Evolutionary conservation across 64 coral and sea anemone species (phyloP).

Genomic region (Hydrozoanthus tunicans): DNA sequence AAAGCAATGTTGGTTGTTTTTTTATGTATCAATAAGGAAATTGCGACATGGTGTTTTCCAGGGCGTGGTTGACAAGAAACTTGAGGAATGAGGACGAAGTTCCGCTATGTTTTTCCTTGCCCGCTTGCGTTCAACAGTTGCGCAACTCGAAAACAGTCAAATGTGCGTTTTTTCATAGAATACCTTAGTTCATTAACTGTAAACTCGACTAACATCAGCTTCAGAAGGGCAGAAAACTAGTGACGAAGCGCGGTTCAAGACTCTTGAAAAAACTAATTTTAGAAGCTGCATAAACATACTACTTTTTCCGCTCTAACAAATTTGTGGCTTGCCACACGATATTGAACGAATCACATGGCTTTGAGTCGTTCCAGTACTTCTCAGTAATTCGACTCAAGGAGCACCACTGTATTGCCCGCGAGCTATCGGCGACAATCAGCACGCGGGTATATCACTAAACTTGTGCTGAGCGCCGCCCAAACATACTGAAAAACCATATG

Average conservation of each 20-base stretch:
- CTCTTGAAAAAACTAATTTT: neutral
- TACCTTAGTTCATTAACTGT: no score
- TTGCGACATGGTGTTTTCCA: neutral
- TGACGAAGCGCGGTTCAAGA: neutral
- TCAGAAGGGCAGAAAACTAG: neutral
- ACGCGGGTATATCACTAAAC: neutral
- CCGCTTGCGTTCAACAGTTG: neutral
- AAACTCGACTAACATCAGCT: neutral
- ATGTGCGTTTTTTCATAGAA: neutral
- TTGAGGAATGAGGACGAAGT: slow-evolving; percentile 4
- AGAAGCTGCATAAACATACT: neutral
- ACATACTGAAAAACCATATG: neutral
- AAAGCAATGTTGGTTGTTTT: neutral
- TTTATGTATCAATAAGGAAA: neutral
- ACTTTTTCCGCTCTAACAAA: neutral
- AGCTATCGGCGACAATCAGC: neutral
- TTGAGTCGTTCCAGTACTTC: neutral
- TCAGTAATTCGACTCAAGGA: neutral
- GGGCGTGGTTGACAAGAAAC: neutral
- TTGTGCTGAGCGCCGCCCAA: neutral
- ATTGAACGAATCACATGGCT: neutral
- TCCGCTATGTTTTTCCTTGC: neutral
- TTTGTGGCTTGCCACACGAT: neutral
- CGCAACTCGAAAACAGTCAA: neutral
- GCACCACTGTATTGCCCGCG: neutral